Conservation (phyloP, 2,113 vertebrate genomes). For the Oncorhynchus mykiss region DNA sequence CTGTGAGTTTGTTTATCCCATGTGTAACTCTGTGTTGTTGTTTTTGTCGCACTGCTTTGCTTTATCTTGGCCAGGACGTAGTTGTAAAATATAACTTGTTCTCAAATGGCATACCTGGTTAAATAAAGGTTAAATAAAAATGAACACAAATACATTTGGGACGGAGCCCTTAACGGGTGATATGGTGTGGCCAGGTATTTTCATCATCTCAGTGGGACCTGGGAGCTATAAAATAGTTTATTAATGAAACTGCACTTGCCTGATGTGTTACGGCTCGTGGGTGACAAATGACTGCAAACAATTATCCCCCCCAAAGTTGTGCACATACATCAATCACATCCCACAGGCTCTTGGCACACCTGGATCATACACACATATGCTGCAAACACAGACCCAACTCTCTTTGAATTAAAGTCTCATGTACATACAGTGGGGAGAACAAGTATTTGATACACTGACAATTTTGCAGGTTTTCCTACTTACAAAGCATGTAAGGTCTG, state of each 20-base stretch:
- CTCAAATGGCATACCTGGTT: too few relatives aligned
- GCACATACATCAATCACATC: conserved; percentile 25
- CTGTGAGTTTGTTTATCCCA: too few relatives aligned
- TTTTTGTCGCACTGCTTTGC: too few relatives aligned
- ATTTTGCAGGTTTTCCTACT: too few relatives aligned
- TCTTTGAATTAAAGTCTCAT: too few relatives aligned
- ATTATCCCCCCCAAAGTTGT: conserved; percentile 12
- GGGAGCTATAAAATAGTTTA: conserved; percentile 25
- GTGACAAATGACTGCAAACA: conserved; percentile 51
- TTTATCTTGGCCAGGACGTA: too few relatives aligned
- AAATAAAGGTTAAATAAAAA: neutral
- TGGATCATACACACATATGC: neutral
- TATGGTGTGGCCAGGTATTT: conserved; percentile 26
- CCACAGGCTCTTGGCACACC: conserved; percentile 5
- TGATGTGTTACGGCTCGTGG: conserved; percentile 40
- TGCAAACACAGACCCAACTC: too few relatives aligned
- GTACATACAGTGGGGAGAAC: too few relatives aligned
- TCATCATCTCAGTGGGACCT: conserved; percentile 49
- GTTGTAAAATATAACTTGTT: too few relatives aligned
- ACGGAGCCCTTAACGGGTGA: neutral
- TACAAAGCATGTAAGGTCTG: too few relatives aligned
- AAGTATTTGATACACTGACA: too few relatives aligned
- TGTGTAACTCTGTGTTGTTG: too few relatives aligned
- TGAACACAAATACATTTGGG: neutral
- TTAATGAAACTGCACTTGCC: conserved; percentile 43